phyloP scores from a whole-genome alignment of 1,140 invertebrate genomes.

The Drosophila seguyi region DNA sequence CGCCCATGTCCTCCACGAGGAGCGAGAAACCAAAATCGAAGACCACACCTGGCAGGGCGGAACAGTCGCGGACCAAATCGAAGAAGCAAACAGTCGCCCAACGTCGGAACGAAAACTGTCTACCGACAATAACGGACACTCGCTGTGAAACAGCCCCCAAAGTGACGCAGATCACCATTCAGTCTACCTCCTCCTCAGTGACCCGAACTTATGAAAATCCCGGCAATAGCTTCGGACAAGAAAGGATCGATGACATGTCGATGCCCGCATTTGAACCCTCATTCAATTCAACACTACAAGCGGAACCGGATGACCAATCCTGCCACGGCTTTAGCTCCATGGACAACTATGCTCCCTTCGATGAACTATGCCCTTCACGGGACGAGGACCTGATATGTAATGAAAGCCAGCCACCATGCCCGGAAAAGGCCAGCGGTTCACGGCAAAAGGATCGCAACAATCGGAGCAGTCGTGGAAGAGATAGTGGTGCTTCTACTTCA shows the following conservation, averaged over 20 bases:
- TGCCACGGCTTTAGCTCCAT: slow-evolving; percentile 52
- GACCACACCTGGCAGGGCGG: background rate
- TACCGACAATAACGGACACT: slow-evolving; percentile 2
- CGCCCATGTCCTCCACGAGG: background rate
- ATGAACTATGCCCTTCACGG: slow-evolving; percentile 29
- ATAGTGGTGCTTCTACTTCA: background rate
- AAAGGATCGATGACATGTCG: slow-evolving; percentile 21
- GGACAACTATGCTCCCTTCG: slow-evolving; percentile 51
- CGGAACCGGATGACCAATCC: background rate
- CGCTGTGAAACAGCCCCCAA: background rate
- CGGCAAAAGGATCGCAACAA: background rate
- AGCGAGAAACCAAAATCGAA: slow-evolving; percentile 2
- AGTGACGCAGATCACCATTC: slow-evolving; percentile 26
- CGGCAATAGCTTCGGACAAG: background rate
- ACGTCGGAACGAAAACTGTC: background rate
- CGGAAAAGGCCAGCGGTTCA: background rate
- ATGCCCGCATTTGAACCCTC: slow-evolving; percentile 40
- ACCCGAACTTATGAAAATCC: background rate
- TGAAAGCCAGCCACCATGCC: background rate
- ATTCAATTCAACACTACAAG: slow-evolving; percentile 1
- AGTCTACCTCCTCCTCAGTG: slow-evolving; percentile 18
- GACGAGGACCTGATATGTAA: background rate
- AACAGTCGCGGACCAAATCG: background rate
- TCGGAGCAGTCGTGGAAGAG: background rate
- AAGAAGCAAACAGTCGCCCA: background rate